Evolutionary conservation across 2,888 invertebrate species (phyloP).

Genomic region (Theodoxus fluviatilis): DNA sequence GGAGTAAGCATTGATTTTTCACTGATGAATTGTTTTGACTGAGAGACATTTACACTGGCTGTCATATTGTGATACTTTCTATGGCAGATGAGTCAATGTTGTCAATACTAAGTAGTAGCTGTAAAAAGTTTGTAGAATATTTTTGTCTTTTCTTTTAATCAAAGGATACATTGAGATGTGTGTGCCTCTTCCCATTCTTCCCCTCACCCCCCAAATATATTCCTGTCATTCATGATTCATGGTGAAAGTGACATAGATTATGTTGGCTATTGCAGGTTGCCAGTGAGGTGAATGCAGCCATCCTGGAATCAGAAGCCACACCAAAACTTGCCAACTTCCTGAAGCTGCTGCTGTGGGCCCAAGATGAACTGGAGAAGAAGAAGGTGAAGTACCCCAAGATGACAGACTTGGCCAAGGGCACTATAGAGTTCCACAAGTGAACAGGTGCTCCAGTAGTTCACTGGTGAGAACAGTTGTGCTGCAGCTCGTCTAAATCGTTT

Average conservation of each 20-base stretch:
- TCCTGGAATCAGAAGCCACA: slow-evolving; percentile 85
- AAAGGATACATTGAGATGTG: not conserved
- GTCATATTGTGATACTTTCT: no score
- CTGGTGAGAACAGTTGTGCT: no score
- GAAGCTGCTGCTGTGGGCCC: slow-evolving; percentile 93
- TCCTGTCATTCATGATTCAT: not conserved
- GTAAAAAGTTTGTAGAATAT: no score
- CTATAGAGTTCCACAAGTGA: slow-evolving; percentile 52
- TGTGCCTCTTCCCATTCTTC: not conserved
- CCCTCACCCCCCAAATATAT: not conserved
- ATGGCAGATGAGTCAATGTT: not conserved
- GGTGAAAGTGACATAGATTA: not conserved
- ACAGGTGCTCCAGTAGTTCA: not conserved
- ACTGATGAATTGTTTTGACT: no score
- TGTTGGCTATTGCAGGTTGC: slow-evolving; percentile 71
- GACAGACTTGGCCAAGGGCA: slow-evolving; percentile 79
- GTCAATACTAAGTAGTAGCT: no score
- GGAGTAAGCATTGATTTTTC: no score
- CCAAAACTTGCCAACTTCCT: slow-evolving; percentile 90
- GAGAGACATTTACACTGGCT: no score
- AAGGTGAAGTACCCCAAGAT: slow-evolving; percentile 90
- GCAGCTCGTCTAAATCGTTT: no score
- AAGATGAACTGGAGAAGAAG: slow-evolving; percentile 91
- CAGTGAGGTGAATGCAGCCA: slow-evolving; percentile 96
- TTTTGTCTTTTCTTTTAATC: no score